Evolutionary conservation across 2,797 vertebrate genomes (phyloP).

Genomic region (Leptodactylus fallax): DNA sequence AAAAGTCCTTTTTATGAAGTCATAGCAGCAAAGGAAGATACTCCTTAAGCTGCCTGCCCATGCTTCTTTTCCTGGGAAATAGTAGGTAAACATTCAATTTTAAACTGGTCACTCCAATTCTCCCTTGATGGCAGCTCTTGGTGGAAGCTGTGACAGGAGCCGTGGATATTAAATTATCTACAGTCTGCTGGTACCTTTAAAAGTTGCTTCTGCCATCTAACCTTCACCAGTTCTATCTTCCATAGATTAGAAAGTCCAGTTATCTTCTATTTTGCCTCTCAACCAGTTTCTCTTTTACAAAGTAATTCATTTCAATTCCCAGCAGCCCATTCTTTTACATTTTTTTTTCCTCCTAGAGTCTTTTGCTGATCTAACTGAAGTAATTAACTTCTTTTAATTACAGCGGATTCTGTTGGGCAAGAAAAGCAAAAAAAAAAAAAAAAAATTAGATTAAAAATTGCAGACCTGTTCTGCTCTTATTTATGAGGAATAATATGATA

Average conservation of each 20-base stretch:
- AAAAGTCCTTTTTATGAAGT: too few relatives aligned
- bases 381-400: slow-evolving; percentile 51
- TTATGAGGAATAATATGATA: not conserved
- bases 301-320: slow-evolving; percentile 23
- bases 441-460: not conserved
- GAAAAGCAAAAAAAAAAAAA: not conserved
- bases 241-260: not conserved
- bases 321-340: not conserved
- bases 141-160: too few relatives aligned
- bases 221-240: too few relatives aligned
- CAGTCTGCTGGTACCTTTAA: too few relatives aligned
- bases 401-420: slow-evolving; percentile 4
- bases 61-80: too few relatives aligned
- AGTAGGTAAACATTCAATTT: too few relatives aligned
- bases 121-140: too few relatives aligned
- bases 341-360: slow-evolving; percentile 11
- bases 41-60: too few relatives aligned
- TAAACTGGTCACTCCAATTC: too few relatives aligned
- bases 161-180: too few relatives aligned
- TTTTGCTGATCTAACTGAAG: slow-evolving; percentile 16
- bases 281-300: not conserved
- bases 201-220: too few relatives aligned
- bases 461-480: slow-evolving; percentile 4
- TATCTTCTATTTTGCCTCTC: not conserved
- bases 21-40: too few relatives aligned